Conservation (phyloP, 2,888 invertebrate genomes). For the Macaria liturata region DNA sequence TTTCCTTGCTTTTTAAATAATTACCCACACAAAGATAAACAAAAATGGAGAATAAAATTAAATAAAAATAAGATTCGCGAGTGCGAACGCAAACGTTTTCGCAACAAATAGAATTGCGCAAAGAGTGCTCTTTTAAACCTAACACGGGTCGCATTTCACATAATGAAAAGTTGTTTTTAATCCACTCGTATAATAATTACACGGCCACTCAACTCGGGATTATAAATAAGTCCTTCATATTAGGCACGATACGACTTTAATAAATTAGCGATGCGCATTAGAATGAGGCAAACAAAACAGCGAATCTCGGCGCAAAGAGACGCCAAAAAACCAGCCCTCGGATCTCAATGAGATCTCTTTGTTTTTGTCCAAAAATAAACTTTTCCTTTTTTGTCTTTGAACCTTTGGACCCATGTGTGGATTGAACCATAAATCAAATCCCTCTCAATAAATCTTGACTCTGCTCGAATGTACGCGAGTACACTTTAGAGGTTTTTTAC, state of each 20-base stretch:
- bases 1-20: too few relatives aligned
- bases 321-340: conserved; percentile 46
- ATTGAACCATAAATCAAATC: conserved; percentile 75
- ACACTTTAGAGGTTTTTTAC: conserved; percentile 52
- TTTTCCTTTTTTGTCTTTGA: conserved; percentile 70
- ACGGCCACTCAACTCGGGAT: conserved; percentile 31
- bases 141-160: conserved; percentile 15
- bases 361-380: conserved; percentile 65
- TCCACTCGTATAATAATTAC: conserved; percentile 12
- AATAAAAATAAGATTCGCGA: background rate
- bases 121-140: conserved; percentile 19
- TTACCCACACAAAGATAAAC: too few relatives aligned
- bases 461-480: conserved; percentile 54
- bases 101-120: conserved; percentile 18
- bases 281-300: conserved; percentile 53
- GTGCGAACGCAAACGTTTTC: conserved; percentile 9
- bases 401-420: conserved; percentile 72
- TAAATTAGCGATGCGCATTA: conserved; percentile 56
- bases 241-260: conserved; percentile 38
- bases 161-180: conserved; percentile 15
- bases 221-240: conserved; percentile 39
- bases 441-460: conserved; percentile 75
- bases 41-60: too few relatives aligned
- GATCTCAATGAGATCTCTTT: conserved; percentile 56
- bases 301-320: conserved; percentile 44